Evolutionary conservation across 2,888 invertebrate genomes (phyloP), one percentile per base, ranked within the genome.

Genomic region (Pollenia griseotomentosa): DNA sequence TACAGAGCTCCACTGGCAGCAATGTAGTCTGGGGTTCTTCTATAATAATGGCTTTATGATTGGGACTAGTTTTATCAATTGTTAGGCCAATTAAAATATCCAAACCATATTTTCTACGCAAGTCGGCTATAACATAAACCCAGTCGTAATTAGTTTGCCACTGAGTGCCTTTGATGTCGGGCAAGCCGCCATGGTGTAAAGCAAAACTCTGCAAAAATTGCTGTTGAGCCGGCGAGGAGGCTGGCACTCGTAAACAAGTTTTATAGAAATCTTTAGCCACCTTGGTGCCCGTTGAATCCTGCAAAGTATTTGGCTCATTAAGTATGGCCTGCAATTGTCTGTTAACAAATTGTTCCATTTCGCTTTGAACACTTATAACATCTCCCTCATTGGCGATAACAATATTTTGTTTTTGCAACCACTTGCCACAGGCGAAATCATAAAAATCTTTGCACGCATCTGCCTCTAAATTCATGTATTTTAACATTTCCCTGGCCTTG

Each of bases 381-480:
- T 90, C 89, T 0, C 88, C 89, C 5, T 87, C 87, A 10, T 65
- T 68, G 23, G 42, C 78, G 40, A 23, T 8, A 11, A 83, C 88
- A 0, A 85, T 88, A 2, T 71, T 85, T 61, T 91, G 90, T 63
- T 88, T 79, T 2, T 82, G 53, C 2, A 86, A 71, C 93, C 93
- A 93, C 46, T 90, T 91, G 42, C 93, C 93, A 57, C 93, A 93
- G 53, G 92, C 91, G 55, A 90, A 93, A 23, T 91, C 91, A 68
- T 91, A 93, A 84, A 93, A 93, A 83, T 93, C 91, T 16, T 70
- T 83, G 68, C 93, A 93, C 11, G 92, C 92, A 89, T 93, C 92
- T 0, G 88, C 87, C 14, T 87, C 89, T 4, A 88, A 78, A 57
- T 93, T 91, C 90, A 93, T 91, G 65, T 90, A 93, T 65, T 89